These are phyloP conservation scores for Apamea crenata DNA, from an alignment of 2,888 invertebrate species.

Conservation along the genomic window DNA sequence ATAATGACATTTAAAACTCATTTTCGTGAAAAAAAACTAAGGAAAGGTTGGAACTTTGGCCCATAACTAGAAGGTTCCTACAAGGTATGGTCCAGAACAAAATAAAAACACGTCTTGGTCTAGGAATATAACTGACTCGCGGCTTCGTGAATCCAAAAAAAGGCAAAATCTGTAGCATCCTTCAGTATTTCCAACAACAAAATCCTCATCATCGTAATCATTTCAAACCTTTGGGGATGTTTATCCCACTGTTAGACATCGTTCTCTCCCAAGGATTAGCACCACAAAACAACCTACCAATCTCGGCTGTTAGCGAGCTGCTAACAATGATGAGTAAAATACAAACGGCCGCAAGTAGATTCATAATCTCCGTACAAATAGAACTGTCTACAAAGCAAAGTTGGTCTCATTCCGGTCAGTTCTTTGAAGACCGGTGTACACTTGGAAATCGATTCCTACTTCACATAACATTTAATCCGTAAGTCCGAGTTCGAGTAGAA, in stretches of 20 bases:
- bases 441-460: neutral
- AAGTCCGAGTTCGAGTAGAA: neutral
- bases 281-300: neutral
- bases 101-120: too few species aligned
- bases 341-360: neutral
- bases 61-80: too few species aligned
- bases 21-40: too few species aligned
- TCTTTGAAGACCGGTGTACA: neutral
- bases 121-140: too few species aligned
- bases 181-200: neutral
- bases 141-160: neutral
- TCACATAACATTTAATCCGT: neutral
- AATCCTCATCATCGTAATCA: neutral
- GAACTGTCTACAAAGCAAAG: neutral
- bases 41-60: too few species aligned
- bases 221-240: neutral
- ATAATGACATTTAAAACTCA: too few species aligned
- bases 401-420: neutral
- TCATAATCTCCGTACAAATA: constrained; percentile 8
- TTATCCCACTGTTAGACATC: neutral
- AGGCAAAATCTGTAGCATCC: too few species aligned
- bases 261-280: neutral
- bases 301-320: neutral
- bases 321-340: neutral
- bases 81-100: too few species aligned